These are phyloP conservation scores for Lytechinus variegatus DNA, from an alignment of 35 echinoderm and acorn worm species.

Conservation along the genomic window DNA sequence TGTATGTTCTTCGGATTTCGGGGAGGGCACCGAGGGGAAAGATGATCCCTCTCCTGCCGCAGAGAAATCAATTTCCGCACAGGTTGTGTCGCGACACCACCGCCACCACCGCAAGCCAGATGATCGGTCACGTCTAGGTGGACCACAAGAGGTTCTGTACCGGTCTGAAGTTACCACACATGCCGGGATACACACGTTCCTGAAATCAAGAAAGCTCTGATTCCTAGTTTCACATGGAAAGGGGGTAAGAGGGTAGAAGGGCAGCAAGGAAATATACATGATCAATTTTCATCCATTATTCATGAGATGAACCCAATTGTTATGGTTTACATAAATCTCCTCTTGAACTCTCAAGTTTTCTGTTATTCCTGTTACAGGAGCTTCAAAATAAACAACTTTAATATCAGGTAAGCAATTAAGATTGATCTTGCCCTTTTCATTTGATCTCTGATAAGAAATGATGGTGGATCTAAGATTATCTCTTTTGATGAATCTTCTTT, in stretches of 20 bases:
- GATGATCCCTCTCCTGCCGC: neutral
- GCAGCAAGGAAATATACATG: constrained; percentile 1
- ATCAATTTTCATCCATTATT: neutral
- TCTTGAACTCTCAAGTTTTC: neutral
- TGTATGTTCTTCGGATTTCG: constrained; percentile 29
- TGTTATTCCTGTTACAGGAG: neutral
- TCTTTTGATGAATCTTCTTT: neutral
- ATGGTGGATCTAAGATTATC: neutral
- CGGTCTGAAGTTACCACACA: neutral
- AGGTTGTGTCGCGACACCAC: constrained; percentile 16
- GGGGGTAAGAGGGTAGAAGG: neutral
- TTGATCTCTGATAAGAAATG: neutral
- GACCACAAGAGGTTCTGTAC: constrained; percentile 9
- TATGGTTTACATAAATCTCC: neutral
- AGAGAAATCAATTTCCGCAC: constrained; percentile 46
- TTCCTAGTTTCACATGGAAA: neutral
- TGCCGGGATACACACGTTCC: neutral
- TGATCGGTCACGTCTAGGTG: neutral
- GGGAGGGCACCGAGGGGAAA: constrained; percentile 33
- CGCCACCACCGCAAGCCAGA: neutral
- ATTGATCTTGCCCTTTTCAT: too few species aligned
- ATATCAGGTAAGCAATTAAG: neutral
- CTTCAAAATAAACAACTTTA: neutral
- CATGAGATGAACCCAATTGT: neutral
- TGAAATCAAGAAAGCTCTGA: constrained; percentile 4